Base-by-base conservation (phyloP, 2,797 vertebrate species). In the Arrhamphus sclerolepis region DNA sequence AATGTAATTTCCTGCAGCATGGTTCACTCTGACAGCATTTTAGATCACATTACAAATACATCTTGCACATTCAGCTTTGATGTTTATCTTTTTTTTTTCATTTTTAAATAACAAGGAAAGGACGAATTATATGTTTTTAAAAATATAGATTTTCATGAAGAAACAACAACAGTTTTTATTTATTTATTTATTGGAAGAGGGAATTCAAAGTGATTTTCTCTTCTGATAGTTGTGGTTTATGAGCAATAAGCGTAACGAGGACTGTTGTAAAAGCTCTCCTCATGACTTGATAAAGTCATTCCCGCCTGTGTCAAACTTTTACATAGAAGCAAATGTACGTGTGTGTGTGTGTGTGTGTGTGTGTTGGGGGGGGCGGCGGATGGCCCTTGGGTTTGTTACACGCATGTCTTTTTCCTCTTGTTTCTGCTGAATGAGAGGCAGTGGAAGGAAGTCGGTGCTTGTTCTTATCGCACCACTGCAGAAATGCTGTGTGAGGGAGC, bases 381-480 rank as follows among this genome's bases (percentile, higher is more conserved):
- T 46, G 42, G 20, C 50, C 47, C 26, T 66, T 65, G 20, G 20
- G 69, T 43, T 39, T 49, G 34, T 48, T 50, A 16, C 44, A 39
- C 42, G 28, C 19, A 1, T 9, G 18, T 24, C 29, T 11, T 43
- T 68, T 79, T 63, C 58, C 70, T n/a, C 60, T 59, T 9, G 18
- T 56, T 84, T 78, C 53, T 78, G 85, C 81, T 84, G 81, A 89
- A 73, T 70, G 41, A 84, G 72, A 72, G 50, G 76, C 69, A 62
- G 57, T 80, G 86, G 81, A 89, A 89, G 90, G 90, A 90, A 89
- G 69, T 81, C 56, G 59, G 60, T 0, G 41, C 39, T 48, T 20
- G 64, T 24, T 78, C 70, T 90, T 90, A 90, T 92, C 89, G 86
- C 52, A 2, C 46, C 41, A 5, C 59, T 46, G 76, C 84, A 83